A percentile compares a stretch with the other conserved stretches of the same genome.
phyloP scores from a whole-genome alignment of 2,797 vertebrate genomes.

The Betta splendens region DNA sequence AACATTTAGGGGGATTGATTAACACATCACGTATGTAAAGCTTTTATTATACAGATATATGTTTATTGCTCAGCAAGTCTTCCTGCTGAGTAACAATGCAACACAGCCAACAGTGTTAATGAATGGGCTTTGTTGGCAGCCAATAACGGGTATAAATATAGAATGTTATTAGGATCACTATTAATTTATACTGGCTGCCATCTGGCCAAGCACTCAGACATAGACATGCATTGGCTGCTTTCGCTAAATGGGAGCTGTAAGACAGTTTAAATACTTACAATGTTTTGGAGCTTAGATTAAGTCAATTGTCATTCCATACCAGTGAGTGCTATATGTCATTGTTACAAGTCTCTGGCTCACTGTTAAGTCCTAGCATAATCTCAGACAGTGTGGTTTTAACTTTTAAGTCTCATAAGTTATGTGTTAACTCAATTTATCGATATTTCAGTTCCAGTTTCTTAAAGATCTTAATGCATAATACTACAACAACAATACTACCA shows the following conservation, averaged over 20 bases:
- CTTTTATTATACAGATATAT: too few species aligned
- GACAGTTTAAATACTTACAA: constrained; percentile 40
- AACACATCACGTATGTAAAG: too few species aligned
- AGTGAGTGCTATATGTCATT: constrained; percentile 22
- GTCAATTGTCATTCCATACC: constrained; percentile 63
- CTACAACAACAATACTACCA: background rate
- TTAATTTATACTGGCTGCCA: constrained; percentile 39
- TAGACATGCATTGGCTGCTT: constrained; percentile 9
- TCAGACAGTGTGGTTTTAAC: constrained; percentile 11
- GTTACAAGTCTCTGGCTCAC: constrained; percentile 22
- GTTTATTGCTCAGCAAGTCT: too few species aligned
- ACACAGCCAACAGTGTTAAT: constrained; percentile 26
- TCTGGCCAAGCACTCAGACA: constrained; percentile 30
- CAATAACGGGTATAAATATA: constrained; percentile 42
- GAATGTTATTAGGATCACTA: constrained; percentile 34
- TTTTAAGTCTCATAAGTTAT: constrained; percentile 17
- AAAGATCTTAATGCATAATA: too few species aligned
- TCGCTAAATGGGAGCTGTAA: constrained; percentile 36
- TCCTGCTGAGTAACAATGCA: too few species aligned
- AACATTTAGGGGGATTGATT: background rate
- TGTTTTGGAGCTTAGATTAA: constrained; percentile 43
- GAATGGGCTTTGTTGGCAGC: constrained; percentile 36
- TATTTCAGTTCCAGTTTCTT: background rate
- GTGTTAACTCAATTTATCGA: background rate
- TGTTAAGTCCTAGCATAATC: constrained; percentile 31